Conservation (phyloP, 2,797 vertebrate genomes). For the Falco cherrug region DNA sequence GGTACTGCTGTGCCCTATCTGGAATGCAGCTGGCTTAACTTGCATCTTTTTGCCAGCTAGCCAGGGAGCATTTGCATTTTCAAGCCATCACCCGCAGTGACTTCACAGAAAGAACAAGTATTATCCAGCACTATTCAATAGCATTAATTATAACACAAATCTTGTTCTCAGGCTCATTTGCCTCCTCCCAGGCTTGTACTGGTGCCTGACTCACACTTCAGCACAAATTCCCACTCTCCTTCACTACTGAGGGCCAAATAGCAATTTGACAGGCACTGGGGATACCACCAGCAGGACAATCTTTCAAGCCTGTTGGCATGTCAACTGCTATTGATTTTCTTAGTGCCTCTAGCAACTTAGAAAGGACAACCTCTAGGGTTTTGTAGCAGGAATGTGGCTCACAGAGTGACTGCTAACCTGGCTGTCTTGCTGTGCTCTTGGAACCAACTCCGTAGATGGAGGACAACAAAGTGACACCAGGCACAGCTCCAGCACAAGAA, state of each 20-base stretch:
- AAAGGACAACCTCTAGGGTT: background rate
- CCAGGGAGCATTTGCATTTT: background rate
- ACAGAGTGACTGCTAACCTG: background rate
- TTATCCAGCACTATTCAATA: background rate
- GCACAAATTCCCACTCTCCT: slow-evolving; percentile 1
- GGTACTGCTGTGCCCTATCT: background rate
- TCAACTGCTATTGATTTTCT: background rate
- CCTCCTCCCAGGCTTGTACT: background rate
- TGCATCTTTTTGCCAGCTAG: background rate
- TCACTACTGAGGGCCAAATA: background rate
- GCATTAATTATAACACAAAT: slow-evolving; percentile 24
- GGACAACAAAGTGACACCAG: background rate
- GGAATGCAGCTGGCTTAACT: background rate
- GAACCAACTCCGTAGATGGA: background rate
- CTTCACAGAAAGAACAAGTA: slow-evolving; percentile 21
- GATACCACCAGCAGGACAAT: background rate
- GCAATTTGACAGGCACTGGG: background rate
- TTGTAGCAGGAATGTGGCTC: background rate
- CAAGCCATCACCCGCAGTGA: background rate
- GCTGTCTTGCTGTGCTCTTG: background rate
- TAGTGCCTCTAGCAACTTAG: background rate
- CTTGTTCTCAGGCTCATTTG: background rate
- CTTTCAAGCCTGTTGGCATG: background rate
- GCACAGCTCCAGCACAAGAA: background rate
- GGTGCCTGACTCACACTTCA: background rate